Base-by-base conservation (phyloP, 1,140 invertebrate genomes). In the Scaptodrosophila lebanonensis region DNA sequence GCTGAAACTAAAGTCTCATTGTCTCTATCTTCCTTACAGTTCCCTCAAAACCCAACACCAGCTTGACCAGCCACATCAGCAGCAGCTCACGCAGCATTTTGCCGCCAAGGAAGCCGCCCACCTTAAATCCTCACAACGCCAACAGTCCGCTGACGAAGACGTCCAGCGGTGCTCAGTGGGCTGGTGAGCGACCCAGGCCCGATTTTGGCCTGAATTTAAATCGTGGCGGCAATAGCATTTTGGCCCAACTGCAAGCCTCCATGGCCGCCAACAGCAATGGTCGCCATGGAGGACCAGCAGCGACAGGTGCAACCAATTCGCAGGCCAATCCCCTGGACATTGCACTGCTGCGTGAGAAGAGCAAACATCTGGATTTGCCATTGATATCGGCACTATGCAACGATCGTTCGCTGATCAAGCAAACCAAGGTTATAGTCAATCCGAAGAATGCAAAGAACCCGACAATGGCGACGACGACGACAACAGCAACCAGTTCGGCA, bases 341-440 rank as follows among this genome's bases (percentile, higher is more conserved):
- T 54, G 91, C 92, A 57, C 92, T 93, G 32, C 87, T 97, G 29
- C 89, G 95, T 20, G 94, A 96, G 86, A 95, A 95, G 88, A 95
- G 94, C 87, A 92, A 93, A 61, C 93, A 95, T 71, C 87, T 96
- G 59, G 95, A 97, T 87, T 88, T 97, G 72, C 95, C 95, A 9
- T 87, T 97, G 18, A 96, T 97, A 73, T 93, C 94, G 29, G 95
- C 95, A 2, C 88, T 97, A 39, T 97, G 95, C 87, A 96, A 96
- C 83, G 95, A 97, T 86, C 90, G 93, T 18, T 94, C 94, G 29
- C 87, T 95, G 52, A 86, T 95, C 33, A 95, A 95, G 86, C 94
- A 95, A 86, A 95, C 94, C 2, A 95, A 95, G 86, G 93, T 93
- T 8, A 94, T 93, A 71, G 93, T 93, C 32, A 88, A 92, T 88